These are phyloP conservation scores for Lathamus discolor DNA, from an alignment of 2,113 vertebrate genomes.

Conservation along the genomic window DNA sequence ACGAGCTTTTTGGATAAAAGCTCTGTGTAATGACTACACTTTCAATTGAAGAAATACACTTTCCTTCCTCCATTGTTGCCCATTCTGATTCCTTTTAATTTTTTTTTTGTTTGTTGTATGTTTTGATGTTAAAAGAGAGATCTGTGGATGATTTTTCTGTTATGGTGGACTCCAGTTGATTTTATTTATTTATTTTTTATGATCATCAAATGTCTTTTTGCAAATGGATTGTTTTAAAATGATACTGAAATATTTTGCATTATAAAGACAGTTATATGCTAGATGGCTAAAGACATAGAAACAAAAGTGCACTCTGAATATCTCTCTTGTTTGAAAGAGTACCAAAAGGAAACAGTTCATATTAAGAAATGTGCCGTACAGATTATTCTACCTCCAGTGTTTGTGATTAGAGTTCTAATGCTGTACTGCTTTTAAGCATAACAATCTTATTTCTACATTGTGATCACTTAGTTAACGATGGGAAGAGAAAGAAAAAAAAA, in stretches of 20 bases:
- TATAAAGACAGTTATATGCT: not conserved
- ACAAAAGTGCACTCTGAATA: not conserved
- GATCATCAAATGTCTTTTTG: not conserved
- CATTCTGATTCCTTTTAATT: not conserved
- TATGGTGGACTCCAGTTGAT: fast-evolving
- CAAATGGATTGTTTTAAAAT: not conserved
- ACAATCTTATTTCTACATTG: conserved; percentile 72
- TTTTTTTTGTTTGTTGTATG: not conserved
- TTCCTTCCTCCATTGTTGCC: not conserved
- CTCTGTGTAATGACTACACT: not conserved
- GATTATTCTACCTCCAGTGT: conserved; percentile 38
- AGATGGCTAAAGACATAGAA: not conserved
- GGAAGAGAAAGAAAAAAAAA: conserved; percentile 1
- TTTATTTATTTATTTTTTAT: not conserved
- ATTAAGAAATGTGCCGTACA: not conserved
- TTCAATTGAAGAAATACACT: not conserved
- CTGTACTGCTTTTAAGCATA: conserved; percentile 66
- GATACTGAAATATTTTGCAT: not conserved
- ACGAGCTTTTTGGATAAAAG: conserved; percentile 2
- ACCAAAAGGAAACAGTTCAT: not conserved
- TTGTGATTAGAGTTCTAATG: conserved; percentile 67
- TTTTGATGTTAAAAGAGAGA: not conserved
- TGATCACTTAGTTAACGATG: conserved; percentile 32
- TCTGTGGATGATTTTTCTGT: not conserved
- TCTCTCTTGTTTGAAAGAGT: not conserved